Evolutionary conservation across 2,113 vertebrate genomes (phyloP).

Genomic region (Tachuris rubrigastra): DNA sequence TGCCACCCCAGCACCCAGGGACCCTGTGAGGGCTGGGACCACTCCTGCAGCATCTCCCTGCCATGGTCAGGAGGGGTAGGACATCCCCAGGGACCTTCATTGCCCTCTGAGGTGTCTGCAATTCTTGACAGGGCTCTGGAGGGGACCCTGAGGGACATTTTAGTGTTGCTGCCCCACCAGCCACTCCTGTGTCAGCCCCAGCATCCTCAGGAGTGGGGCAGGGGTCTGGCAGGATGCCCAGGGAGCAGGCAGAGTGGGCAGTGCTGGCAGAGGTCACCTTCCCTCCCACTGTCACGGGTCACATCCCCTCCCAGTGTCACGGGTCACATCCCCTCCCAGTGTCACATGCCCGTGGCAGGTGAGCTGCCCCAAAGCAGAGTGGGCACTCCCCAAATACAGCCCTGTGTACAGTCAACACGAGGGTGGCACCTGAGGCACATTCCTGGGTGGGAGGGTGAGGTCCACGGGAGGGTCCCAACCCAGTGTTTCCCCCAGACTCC

Average conservation of each 20-base stretch:
- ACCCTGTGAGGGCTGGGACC: not conserved
- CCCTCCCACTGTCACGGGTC: not conserved
- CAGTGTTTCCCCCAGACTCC: accelerated
- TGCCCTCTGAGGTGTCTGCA: not conserved
- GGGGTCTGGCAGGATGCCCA: not conserved
- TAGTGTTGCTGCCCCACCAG: not conserved
- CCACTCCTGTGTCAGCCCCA: not conserved
- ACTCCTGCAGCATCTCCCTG: not conserved
- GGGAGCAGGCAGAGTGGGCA: not conserved
- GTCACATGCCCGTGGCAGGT: accelerated
- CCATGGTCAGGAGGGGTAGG: not conserved
- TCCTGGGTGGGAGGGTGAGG: not conserved
- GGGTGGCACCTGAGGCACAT: not conserved
- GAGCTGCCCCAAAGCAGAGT: not conserved
- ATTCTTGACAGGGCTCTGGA: not conserved
- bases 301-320: not conserved
- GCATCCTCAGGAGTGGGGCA: not conserved
- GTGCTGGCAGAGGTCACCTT: not conserved
- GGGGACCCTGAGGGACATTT: not conserved
- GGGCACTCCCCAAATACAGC: not conserved
- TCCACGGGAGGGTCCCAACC: accelerated
- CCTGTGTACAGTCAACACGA: not conserved
- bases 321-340: not conserved
- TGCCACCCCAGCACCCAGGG: not conserved
- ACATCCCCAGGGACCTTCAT: not conserved